Conservation (phyloP, 2,113 vertebrate species). For the Vidua macroura region DNA sequence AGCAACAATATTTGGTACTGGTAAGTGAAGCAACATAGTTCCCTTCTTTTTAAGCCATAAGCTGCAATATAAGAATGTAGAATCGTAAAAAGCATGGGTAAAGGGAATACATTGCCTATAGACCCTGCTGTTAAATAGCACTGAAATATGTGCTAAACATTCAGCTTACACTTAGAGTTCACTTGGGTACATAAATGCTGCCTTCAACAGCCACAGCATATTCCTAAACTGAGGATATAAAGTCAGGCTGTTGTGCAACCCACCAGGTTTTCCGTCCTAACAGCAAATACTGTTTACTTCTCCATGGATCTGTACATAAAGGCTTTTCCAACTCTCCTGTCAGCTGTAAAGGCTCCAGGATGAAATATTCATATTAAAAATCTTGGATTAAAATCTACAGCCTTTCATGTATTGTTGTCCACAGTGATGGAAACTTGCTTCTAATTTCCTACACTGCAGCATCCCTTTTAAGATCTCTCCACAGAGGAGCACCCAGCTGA, state of each 20-base stretch:
- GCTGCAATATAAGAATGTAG: background rate
- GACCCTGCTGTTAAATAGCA: slow-evolving; percentile 1
- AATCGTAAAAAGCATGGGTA: background rate
- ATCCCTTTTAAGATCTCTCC: background rate
- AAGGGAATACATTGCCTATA: background rate
- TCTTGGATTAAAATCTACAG: background rate
- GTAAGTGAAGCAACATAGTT: background rate
- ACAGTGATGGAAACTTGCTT: background rate
- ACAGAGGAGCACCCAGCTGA: slow-evolving; percentile 14
- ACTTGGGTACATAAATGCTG: background rate
- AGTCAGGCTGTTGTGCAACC: background rate
- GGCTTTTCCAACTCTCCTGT: background rate
- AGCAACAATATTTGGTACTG: background rate
- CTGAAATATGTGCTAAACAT: slow-evolving; percentile 13
- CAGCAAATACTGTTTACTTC: background rate
- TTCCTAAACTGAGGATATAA: slow-evolving; percentile 12
- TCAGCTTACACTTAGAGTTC: slow-evolving; percentile 2
- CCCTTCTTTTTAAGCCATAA: background rate
- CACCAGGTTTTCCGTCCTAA: background rate
- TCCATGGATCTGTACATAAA: background rate
- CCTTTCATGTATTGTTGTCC: background rate
- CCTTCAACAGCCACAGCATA: background rate
- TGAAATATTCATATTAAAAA: slow-evolving; percentile 5
- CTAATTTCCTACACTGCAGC: background rate
- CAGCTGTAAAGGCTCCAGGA: background rate